These are phyloP conservation scores for Bos indicus DNA, from an alignment of 2,113 vertebrate species.

Conservation along the genomic window DNA sequence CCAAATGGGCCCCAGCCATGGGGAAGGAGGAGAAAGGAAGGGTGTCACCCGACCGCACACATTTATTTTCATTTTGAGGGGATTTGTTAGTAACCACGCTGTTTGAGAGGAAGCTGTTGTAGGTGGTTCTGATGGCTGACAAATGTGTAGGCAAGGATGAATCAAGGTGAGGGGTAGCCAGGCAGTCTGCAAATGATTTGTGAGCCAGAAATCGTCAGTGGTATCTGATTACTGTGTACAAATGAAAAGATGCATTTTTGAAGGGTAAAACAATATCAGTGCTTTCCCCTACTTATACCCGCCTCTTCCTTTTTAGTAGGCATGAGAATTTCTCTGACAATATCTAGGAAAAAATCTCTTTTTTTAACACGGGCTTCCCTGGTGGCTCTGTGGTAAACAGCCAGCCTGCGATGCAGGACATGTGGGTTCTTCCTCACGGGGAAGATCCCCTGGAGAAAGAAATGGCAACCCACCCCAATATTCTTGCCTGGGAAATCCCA, in stretches of 20 bases:
- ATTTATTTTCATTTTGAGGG: slow-evolving; percentile 52
- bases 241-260: background rate
- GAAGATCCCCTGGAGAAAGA: background rate
- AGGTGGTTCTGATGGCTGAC: slow-evolving; percentile 59
- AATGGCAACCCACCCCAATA: background rate
- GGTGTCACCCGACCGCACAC: slow-evolving; percentile 20
- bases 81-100: slow-evolving; percentile 52
- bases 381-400: background rate
- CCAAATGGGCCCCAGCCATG: slow-evolving; percentile 66
- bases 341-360: slow-evolving; percentile 40
- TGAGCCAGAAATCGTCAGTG: slow-evolving; percentile 19
- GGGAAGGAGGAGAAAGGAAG: slow-evolving; percentile 27
- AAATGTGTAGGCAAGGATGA: slow-evolving; percentile 59
- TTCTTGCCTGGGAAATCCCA: background rate
- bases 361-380: slow-evolving; percentile 24
- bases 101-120: slow-evolving; percentile 23
- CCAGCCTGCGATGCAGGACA: background rate
- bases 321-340: background rate
- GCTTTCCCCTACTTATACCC: background rate
- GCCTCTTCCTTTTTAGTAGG: background rate
- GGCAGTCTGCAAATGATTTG: slow-evolving; percentile 38
- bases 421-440: background rate
- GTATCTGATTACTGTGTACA: background rate
- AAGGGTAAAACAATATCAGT: background rate
- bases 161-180: slow-evolving; percentile 52